Base-by-base conservation (phyloP, 1,140 invertebrate genomes). In the Aphelinus certus region DNA sequence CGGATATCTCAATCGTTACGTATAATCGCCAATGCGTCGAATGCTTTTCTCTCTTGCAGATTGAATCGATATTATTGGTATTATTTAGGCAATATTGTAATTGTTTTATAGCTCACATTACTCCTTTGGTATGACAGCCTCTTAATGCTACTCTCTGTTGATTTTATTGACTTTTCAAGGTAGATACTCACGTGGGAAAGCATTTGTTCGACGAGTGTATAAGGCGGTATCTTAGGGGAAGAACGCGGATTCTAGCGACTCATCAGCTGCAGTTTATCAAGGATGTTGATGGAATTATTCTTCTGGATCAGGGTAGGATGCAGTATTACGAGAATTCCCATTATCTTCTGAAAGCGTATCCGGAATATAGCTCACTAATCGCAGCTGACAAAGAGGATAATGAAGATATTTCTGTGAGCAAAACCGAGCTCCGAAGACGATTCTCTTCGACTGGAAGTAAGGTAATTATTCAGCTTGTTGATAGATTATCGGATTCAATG, bases 211-310 rank as follows among this genome's bases (percentile, higher is more conserved):
- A 93, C 51, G 90, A 92, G 66, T 93, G 92, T 74, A 90, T 94
- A 77, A 85, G 80, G 77, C 85, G 77, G 82, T 90, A 81, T 77
- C 82, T 86, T 75, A 78, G 76, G 5, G 86, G 82, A 1, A 90
- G 87, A 77, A 92, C 92, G 0, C 87, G 92, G 10, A 91, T 97
- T 80, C 88, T 98, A 26, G 94, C 96, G 3, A 97, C 96, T 1
- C 95, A 97, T 86, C 96, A 97, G 84, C 84, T 97, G 67, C 95
- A 96, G 82, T 96, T 94, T 81, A 87, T 97, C 3, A 92, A 93
- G 80, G 89, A 91, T 60, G 95, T 94, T 3, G 92, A 95, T 80
- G 89, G 91, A 75, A 95, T 97, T 78, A 83, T 96, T 60, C 90
- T 95, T 10, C 81, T 97, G 68, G 92, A 94, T 78, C 91, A 94